Base-by-base conservation (phyloP, 2,113 vertebrate species). In the Fukomys damarensis region DNA sequence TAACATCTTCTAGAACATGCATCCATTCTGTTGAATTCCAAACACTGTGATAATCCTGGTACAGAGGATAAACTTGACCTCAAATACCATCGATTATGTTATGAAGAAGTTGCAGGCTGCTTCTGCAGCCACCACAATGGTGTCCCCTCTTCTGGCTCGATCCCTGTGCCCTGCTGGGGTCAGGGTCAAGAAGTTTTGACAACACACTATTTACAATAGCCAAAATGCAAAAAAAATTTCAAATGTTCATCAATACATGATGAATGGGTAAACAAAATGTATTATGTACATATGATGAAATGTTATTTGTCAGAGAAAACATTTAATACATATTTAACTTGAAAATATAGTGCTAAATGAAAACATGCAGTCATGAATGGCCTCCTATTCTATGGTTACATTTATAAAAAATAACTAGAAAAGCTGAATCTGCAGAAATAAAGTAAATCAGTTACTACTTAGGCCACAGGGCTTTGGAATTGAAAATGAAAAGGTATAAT, bases 81-180 rank as follows among this genome's bases (percentile, higher is more conserved):
- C 99, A 99, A 35, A 99, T 87, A 43, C 99, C 99, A 98, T 99
- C 99, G n/a, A 99, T 96, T 85, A 99, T 93, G 91, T 98, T 99
- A 97, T 99, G 99, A 96, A 99, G 98, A 66, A 99, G 98, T 99
- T 99, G 89, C 26, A 70, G 98, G 98, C 0, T 99, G 92, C 96
- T 98, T 98, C 94, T 97, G 98, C 76, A 99, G 38, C 80, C 49
- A 92, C 97, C 19, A 56, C 97, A 94, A 0, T 24, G 94, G 79
- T 7, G 87, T 30, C 54, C 61, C 97, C 59, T 98, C 8, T 4
- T 96, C 77, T 43, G 1, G 7, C 46, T 97, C 97, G 59, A 82
- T 52, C 1, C 43, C 28, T 0, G 16, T 0, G 19, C n/a, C 0
- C 3, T 2, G 16, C 5, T 0, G 0, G 0, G 3, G 0, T 24